Evolutionary conservation across 2,888 invertebrate genomes (phyloP).

Genomic region (Perizoma affinitatum): DNA sequence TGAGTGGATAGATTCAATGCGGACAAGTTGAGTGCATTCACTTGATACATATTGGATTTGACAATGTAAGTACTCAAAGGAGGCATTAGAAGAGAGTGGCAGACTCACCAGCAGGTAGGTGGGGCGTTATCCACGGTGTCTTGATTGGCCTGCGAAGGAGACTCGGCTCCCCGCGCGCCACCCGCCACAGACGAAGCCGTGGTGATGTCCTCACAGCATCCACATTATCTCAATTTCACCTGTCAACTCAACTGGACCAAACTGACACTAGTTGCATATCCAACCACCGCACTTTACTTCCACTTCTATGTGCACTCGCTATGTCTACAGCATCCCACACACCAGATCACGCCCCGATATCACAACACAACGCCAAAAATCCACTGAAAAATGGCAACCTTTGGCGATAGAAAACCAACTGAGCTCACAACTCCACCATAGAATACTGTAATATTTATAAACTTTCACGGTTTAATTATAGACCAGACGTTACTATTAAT

Average conservation of each 20-base stretch:
- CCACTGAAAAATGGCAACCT: conserved; percentile 83
- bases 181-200: conserved; percentile 82
- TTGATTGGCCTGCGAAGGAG: conserved; percentile 83
- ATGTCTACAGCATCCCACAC: conserved; percentile 47
- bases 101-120: conserved; percentile 78
- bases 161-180: conserved; percentile 83
- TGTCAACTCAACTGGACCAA: conserved; percentile 81
- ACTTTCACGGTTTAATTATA: conserved; percentile 83
- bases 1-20: no score
- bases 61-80: no score
- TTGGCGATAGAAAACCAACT: conserved; percentile 69
- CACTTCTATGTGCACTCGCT: conserved; percentile 24
- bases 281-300: conserved; percentile 58
- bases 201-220: conserved; percentile 83
- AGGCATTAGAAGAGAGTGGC: no score
- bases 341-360: conserved; percentile 72
- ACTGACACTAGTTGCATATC: conserved; percentile 81
- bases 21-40: no score
- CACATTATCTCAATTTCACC: conserved; percentile 84
- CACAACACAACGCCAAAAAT: conserved; percentile 70
- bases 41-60: no score
- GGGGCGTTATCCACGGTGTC: conserved; percentile 81
- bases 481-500: conserved; percentile 83
- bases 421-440: conserved; percentile 72
- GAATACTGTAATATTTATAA: conserved; percentile 82